Base-by-base conservation (phyloP, 2,113 vertebrate genomes). In the Cercopithecus mona region DNA sequence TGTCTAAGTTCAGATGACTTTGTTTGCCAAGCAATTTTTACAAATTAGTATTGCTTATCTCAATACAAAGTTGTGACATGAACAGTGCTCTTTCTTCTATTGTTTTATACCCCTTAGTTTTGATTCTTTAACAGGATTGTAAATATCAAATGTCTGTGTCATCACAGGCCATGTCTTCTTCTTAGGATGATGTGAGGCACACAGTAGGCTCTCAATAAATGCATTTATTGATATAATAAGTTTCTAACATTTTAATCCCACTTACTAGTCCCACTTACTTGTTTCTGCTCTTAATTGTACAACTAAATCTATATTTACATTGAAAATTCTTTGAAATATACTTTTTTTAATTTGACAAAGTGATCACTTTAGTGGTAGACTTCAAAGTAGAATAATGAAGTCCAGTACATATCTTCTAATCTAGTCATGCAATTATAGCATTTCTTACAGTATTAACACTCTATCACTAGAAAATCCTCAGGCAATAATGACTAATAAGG, bases 361-460 rank as follows among this genome's bases (percentile, higher is more conserved):
- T 94, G 88, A 89, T 59, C 93, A 13, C 16, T 95, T 30, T 80
- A 80, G 72, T 90, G 45, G 50, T 80, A 87, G 5, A 32, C 70
- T 98, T 98, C 88, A 87, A 95, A 97, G 83, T 35, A 87, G 66
- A 90, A 75, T 52, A 72, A 88, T 45, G 20, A 97, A 96, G 79
- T 85, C 85, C 84, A 88, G 84, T 35, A 94, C 90, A 86, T n/a
- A 86, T 93, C 38, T 78, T 84, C 96, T 96, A 59, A 96, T 95
- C 73, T 91, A 89, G 75, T 79, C 32, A 91, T 87, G 32, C 72
- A 75, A 57, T 76, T 17, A 50, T 2, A 35, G 88, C 3, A 3
- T 66, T 83, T 88, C 45, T 83, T 61, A 64, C 10, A 83, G 68
- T 45, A 72, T 92, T 81, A 95, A 52, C 94, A 95, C 72, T 68